A percentile compares a stretch with the other conserved stretches of the same genome.
Evolutionary conservation across 1,140 invertebrate genomes (phyloP).

Genomic region (Sycophaga agraensis): DNA sequence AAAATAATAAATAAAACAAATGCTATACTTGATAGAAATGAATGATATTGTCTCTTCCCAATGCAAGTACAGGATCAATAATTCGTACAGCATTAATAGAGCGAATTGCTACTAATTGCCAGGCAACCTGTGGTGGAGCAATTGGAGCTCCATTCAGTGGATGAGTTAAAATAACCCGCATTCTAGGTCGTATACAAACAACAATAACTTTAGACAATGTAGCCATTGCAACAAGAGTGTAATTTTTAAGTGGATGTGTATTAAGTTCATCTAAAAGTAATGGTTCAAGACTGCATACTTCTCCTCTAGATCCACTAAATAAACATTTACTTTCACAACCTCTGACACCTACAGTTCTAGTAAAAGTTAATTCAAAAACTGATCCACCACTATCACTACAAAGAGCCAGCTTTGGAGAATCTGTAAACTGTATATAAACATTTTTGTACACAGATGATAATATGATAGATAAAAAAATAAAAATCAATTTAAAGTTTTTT

Average conservation of each 20-base stretch:
- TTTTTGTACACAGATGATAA: too few species aligned
- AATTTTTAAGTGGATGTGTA: constrained; percentile 71
- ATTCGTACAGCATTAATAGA: constrained; percentile 72
- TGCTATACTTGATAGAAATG: constrained; percentile 77
- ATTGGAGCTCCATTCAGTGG: constrained; percentile 64
- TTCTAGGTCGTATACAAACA: constrained; percentile 77
- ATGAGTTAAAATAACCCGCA: constrained; percentile 71
- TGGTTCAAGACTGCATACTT: constrained; percentile 89
- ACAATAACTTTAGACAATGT: constrained; percentile 90
- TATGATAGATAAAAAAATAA: too few species aligned
- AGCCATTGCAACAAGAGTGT: constrained; percentile 86
- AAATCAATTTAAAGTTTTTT: too few species aligned
- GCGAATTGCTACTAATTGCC: constrained; percentile 89
- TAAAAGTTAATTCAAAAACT: constrained; percentile 94
- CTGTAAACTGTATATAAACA: constrained; percentile 65
- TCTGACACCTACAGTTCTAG: constrained; percentile 83
- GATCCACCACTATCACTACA: constrained; percentile 94
- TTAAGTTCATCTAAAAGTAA: constrained; percentile 71
- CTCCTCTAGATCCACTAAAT: constrained; percentile 91
- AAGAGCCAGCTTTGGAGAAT: constrained; percentile 74
- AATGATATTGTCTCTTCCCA: constrained; percentile 76
- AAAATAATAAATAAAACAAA: too few species aligned
- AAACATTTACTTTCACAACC: constrained; percentile 86
- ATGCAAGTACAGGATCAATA: constrained; percentile 83
- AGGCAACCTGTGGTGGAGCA: constrained; percentile 83